Base-by-base conservation (phyloP, 1,140 invertebrate genomes). In the Drosophila nannoptera region DNA sequence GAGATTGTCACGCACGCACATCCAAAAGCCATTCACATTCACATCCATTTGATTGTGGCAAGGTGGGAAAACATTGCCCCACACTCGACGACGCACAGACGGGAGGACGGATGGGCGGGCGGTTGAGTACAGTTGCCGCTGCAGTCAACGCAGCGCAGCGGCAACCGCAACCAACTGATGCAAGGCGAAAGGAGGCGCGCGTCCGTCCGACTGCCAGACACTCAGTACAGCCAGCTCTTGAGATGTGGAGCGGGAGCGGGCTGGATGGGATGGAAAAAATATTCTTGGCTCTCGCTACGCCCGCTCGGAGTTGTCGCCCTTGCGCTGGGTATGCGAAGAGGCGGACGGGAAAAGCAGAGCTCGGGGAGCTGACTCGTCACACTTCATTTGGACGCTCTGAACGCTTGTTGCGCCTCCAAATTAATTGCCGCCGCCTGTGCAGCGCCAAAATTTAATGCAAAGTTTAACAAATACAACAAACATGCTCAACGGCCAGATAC, bases 351-450 rank as follows among this genome's bases (percentile, higher is more conserved):
- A 12, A 56, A 59, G 31, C 7, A 4, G n/a, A 50, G 32, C 48
- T 55, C 22, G 22, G 22, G 22, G 1, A 22, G 22, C 22, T 22
- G 22, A 49, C 58, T 52, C 81, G 80, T 84, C 81, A 84, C 80
- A 84, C 80, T 77, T 84, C 81, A 84, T 84, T 84, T 86, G 55
- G 64, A 86, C 69, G 76, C 63, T 84, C 60, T 86, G 65, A 84
- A 84, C 80, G 80, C 81, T 84, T 84, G 80, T 84, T 84, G 80
- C 81, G 80, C 81, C 81, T 84, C 69, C 77, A 84, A 84, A 84
- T 84, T 86, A 84, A 86, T 84, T 86, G 81, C 80, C 80, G 60
- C 78, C 76, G 76, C 78, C 75, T 70, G 77, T 56, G 80, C 76
- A 86, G 81, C 80, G 80, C 80, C 80, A 84, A 84, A 84, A 84